Percentiles rank a stretch among this genome's conserved stretches.
These are phyloP conservation scores for Siniperca knerii DNA, from an alignment of 2,113 vertebrate species.

Conservation along the genomic window DNA sequence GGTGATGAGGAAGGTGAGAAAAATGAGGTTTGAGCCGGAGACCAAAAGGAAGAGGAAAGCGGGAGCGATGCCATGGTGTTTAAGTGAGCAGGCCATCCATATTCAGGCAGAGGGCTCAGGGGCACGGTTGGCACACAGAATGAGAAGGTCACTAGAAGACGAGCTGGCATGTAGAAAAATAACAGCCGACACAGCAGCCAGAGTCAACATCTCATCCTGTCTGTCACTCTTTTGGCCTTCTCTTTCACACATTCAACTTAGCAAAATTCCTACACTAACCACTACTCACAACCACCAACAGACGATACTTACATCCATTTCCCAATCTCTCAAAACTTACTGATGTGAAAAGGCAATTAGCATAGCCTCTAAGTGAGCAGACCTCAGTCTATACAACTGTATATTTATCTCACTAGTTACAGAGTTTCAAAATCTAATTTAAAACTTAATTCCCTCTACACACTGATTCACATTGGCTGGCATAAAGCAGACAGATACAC, in stretches of 20 bases:
- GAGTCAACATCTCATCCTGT: slow-evolving; percentile 51
- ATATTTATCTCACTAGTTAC: background rate
- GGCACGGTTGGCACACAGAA: slow-evolving; percentile 60
- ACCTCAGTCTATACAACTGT: background rate
- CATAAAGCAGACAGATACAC: slow-evolving; percentile 10
- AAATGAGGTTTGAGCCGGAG: slow-evolving; percentile 38
- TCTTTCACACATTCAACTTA: slow-evolving; percentile 11
- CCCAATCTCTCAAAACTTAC: background rate
- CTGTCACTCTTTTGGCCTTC: slow-evolving; percentile 26
- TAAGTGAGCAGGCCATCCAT: slow-evolving; percentile 71
- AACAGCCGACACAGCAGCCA: slow-evolving; percentile 48
- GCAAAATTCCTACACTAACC: background rate
- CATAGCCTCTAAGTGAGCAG: background rate
- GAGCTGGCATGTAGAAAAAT: slow-evolving; percentile 45
- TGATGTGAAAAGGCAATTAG: slow-evolving; percentile 5
- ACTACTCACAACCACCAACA: background rate
- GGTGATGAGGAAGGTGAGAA: slow-evolving; percentile 66
- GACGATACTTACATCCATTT: background rate
- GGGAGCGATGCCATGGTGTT: slow-evolving; percentile 46
- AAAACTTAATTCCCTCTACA: background rate
- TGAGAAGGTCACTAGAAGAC: slow-evolving; percentile 70
- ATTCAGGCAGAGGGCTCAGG: slow-evolving; percentile 68
- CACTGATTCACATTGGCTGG: background rate
- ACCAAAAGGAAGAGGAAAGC: background rate
- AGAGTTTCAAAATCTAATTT: background rate